phyloP scores from a whole-genome alignment of 2,113 vertebrate genomes.

The Nerophis ophidion region DNA sequence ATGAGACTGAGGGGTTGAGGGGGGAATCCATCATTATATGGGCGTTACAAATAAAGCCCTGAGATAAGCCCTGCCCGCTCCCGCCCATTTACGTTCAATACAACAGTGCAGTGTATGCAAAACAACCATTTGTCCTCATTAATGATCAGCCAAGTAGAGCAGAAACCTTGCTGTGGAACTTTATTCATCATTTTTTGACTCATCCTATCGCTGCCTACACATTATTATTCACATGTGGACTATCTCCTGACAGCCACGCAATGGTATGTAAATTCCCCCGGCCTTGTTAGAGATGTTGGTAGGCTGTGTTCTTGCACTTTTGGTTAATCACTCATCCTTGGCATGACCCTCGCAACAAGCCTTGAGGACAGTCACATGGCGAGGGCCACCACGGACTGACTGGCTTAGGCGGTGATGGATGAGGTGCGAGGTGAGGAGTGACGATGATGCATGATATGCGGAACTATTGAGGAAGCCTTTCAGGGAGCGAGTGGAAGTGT shows the following conservation, averaged over 20 bases:
- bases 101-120: constrained; percentile 39
- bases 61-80: constrained; percentile 6
- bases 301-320: constrained; percentile 55
- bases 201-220: constrained; percentile 26
- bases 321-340: constrained; percentile 63
- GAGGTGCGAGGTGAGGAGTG: constrained; percentile 36
- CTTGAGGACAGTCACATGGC: constrained; percentile 13
- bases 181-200: constrained; percentile 29
- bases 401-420: constrained; percentile 55
- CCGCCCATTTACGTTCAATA: constrained; percentile 24
- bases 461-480: constrained; percentile 27
- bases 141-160: constrained; percentile 35
- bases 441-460: constrained; percentile 44
- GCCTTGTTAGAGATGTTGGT: constrained; percentile 60
- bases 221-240: constrained; percentile 58
- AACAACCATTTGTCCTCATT: constrained; percentile 59
- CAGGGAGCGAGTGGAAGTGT: constrained; percentile 2
- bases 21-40: constrained; percentile 27
- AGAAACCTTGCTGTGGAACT: constrained; percentile 13
- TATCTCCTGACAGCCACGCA: constrained; percentile 62
- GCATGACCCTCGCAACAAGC: not conserved
- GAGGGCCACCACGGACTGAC: constrained; percentile 17
- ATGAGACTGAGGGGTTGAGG: constrained; percentile 27
- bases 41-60: constrained; percentile 1
- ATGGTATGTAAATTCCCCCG: constrained; percentile 59